A percentile compares a stretch with the other conserved stretches of the same genome.
phyloP scores from a whole-genome alignment of 2,797 vertebrate genomes.

The Coreius guichenoti region DNA sequence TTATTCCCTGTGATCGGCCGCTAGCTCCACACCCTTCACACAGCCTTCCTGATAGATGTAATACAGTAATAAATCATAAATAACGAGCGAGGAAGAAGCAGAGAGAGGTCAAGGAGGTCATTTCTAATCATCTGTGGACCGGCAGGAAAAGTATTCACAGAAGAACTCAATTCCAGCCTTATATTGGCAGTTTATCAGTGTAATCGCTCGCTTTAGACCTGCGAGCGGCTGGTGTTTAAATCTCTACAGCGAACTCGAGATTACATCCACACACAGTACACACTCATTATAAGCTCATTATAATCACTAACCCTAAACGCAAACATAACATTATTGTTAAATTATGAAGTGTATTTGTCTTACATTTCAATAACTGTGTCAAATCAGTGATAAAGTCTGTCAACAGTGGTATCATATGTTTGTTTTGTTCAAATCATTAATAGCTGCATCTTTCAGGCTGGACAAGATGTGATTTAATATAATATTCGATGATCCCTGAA shows the following conservation, averaged over 20 bases:
- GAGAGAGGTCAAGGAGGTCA: not conserved
- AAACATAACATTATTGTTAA: not conserved
- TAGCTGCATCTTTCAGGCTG: not conserved
- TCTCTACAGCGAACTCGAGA: not conserved
- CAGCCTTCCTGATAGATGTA: not conserved
- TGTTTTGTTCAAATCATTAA: not conserved
- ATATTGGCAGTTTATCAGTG: not conserved
- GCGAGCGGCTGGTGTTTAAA: not conserved
- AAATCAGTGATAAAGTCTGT: not conserved
- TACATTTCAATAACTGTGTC: not conserved
- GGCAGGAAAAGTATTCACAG: not conserved
- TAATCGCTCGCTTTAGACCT: not conserved
- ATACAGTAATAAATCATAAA: slow-evolving; percentile 17
- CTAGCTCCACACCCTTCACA: not conserved
- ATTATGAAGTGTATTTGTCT: not conserved
- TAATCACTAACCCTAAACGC: not conserved
- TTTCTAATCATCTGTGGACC: not conserved
- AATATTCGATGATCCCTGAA: too few species aligned
- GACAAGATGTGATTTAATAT: not conserved
- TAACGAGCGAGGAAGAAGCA: not conserved
- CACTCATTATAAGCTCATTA: not conserved
- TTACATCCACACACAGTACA: not conserved
- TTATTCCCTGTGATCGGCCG: not conserved
- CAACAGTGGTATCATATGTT: not conserved
- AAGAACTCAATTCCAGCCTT: not conserved